phyloP scores from a whole-genome alignment of 2,797 vertebrate species.

The Lophotriccus pileatus region DNA sequence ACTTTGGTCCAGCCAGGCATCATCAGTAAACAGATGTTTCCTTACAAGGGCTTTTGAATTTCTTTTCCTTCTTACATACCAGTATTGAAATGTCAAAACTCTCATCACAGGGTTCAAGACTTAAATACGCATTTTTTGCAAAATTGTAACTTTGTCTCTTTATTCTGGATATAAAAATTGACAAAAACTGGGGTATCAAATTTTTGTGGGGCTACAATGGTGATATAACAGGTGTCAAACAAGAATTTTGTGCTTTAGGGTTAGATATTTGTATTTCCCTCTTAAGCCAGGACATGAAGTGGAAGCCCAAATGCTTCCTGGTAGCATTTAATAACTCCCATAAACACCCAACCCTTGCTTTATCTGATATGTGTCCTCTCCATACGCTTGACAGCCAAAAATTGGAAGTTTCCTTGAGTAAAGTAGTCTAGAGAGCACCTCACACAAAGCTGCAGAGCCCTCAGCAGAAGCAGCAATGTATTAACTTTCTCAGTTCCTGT shows the following conservation, averaged over 20 bases:
- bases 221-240: not conserved
- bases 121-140: not conserved
- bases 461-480: not conserved
- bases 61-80: not conserved
- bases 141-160: not conserved
- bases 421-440: not conserved
- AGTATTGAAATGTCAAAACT: not conserved
- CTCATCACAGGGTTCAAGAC: not conserved
- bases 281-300: not conserved
- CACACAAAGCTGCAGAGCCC: not conserved
- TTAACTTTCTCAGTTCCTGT: not conserved
- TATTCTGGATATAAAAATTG: not conserved
- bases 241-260: not conserved
- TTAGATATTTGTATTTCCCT: not conserved
- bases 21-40: not conserved
- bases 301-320: not conserved
- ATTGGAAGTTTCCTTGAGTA: not conserved
- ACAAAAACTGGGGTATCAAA: rapidly evolving
- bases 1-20: not conserved
- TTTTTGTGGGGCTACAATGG: not conserved
- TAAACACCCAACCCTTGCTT: not conserved
- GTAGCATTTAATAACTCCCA: not conserved
- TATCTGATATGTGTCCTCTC: not conserved
- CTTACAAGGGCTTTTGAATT: not conserved
- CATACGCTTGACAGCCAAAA: not conserved